phyloP scores from a whole-genome alignment of 1,140 invertebrate species.

The Eumeta japonica region DNA sequence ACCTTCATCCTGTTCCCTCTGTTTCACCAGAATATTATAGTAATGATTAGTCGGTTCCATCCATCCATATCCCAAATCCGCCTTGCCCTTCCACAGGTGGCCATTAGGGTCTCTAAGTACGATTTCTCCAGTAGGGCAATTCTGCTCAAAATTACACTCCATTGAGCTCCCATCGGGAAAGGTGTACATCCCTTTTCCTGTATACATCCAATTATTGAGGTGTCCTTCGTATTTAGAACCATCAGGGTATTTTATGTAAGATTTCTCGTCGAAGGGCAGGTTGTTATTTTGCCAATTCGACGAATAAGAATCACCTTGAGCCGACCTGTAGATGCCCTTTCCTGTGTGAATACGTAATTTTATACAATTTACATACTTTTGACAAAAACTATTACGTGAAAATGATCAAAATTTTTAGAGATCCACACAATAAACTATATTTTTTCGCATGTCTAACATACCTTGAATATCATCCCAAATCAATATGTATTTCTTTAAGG shows the following conservation, averaged over 20 bases:
- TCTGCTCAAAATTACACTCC: slow-evolving; percentile 28
- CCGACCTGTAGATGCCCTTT: slow-evolving; percentile 36
- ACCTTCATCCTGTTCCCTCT: no score
- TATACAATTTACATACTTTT: no score
- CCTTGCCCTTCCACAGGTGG: slow-evolving; percentile 32
- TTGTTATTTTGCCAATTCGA: slow-evolving; percentile 38
- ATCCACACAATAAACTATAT: no score
- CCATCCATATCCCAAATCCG: slow-evolving; percentile 33
- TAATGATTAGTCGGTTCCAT: slow-evolving; percentile 25
- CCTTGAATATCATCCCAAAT: no score
- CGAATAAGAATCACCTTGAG: slow-evolving; percentile 39
- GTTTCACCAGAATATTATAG: slow-evolving; percentile 20
- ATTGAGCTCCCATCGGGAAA: slow-evolving; percentile 34
- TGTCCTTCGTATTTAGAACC: slow-evolving; percentile 31
- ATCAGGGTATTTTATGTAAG: slow-evolving; percentile 25
- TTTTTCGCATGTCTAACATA: no score
- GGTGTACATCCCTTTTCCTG: slow-evolving; percentile 24
- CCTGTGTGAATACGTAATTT: no score
- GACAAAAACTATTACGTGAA: no score
- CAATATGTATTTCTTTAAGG: no score
- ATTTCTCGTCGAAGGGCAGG: slow-evolving; percentile 23
- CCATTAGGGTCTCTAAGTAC: slow-evolving; percentile 32
- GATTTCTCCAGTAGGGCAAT: slow-evolving; percentile 21
- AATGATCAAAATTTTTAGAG: no score
- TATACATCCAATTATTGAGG: slow-evolving; percentile 35